These are phyloP conservation scores for Cerastis leucographa DNA, from an alignment of 2,888 invertebrate species.

Conservation along the genomic window DNA sequence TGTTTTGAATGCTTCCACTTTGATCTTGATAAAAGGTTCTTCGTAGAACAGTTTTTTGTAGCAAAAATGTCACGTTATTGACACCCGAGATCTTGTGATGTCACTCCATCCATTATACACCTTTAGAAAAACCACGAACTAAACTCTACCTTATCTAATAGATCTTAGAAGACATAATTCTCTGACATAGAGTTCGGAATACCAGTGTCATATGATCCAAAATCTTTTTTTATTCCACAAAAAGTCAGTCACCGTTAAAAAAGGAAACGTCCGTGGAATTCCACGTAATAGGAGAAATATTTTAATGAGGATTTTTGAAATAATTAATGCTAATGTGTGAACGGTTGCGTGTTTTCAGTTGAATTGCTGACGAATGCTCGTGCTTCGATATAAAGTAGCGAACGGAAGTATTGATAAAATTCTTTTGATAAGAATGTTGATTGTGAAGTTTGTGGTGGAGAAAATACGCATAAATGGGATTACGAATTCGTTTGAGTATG, in stretches of 20 bases:
- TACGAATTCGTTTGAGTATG: conserved; percentile 32
- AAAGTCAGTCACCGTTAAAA: conserved; percentile 79
- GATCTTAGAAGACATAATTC: conserved; percentile 20
- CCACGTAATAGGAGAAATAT: conserved; percentile 84
- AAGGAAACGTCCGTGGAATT: conserved; percentile 76
- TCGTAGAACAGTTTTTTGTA: conserved; percentile 69
- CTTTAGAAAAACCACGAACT: conserved; percentile 33
- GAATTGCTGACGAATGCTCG: conserved; percentile 71
- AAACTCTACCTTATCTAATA: conserved; percentile 27
- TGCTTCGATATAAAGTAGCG: conserved; percentile 64
- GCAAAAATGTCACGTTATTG: conserved; percentile 75
- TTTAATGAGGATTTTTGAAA: conserved; percentile 86
- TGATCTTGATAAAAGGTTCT: conserved; percentile 78
- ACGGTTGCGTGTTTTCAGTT: conserved; percentile 75
- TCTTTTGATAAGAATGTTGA: conserved; percentile 69
- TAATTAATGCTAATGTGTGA: conserved; percentile 80
- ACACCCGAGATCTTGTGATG: conserved; percentile 70
- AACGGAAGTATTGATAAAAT: conserved; percentile 88
- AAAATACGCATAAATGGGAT: conserved; percentile 38
- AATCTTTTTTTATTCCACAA: conserved; percentile 72
- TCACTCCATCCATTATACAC: conserved; percentile 61
- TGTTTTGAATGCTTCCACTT: conserved; percentile 81
- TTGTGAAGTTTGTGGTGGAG: conserved; percentile 54
- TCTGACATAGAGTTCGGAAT: conserved; percentile 11
- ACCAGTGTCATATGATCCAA: conserved; percentile 65